Evolutionary conservation across 2,888 invertebrate genomes (phyloP), one percentile per base, ranked within the genome.

Genomic region (Yponomeuta sedellus): DNA sequence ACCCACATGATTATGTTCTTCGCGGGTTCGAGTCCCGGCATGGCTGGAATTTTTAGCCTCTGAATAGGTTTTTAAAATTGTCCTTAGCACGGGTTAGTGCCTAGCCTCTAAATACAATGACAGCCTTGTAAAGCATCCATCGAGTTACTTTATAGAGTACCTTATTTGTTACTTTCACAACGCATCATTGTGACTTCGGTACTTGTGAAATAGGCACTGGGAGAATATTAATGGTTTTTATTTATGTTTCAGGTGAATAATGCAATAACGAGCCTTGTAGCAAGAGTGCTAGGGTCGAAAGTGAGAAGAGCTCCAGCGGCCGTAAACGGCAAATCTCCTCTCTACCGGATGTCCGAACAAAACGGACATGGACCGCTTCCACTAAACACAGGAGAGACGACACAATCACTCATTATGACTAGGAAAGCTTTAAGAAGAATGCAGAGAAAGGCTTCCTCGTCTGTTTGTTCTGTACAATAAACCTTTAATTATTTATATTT

Each of bases 221-320:
- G 34, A 34, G 8, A 34, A 34, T 25, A 25, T 4, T 25, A 25
- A 34, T 52, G 44, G 44, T 52, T 12, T 52, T 16, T 12, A 52
- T 16, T 62, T 52, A n/a, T n/a, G n/a, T n/a, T 61, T 68, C 80
- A 95, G 95, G 93, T 95, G 0, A 93, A 93, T 71, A 79, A 88
- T 11, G 88, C 92, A 57, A 94, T 97, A 77, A 94, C 94, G 69
- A 94, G 93, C 74, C 82, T 97, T 63, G 94, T 96, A 11, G 80
- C 81, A 0, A 77, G 81, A 12, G 81, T 79, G 5, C 67, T 84
- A 62, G 88, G 88, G 3, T 70, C 78, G 39, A 78, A 81, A 66
- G 72, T 80, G 5, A 74, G 74, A 34, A 76, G 76, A n/a, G 64
- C 77, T 25, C 77, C 76, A 5, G 71, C 73, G 0, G 64, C 71